Evolutionary conservation across 2,888 invertebrate species (phyloP).

Genomic region (Cotesia congregata): DNA sequence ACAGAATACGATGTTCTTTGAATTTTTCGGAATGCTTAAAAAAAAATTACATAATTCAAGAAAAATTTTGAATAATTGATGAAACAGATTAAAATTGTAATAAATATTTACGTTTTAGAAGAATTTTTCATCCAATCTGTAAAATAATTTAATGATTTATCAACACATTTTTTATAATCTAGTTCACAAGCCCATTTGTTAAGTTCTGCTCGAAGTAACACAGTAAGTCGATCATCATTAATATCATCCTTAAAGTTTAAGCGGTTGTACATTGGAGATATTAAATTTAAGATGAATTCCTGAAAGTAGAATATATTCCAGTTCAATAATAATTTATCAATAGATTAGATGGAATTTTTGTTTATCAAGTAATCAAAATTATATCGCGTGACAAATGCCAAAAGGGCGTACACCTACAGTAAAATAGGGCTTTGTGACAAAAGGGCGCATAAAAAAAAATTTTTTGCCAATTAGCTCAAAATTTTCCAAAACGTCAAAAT

Average conservation of each 20-base stretch:
- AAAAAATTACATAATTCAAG: background rate
- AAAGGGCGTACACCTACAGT: background rate
- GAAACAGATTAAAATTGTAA: too few relatives aligned
- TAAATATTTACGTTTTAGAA: conserved; percentile 40
- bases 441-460: background rate
- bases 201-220: conserved; percentile 73
- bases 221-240: conserved; percentile 72
- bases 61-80: too few relatives aligned
- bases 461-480: background rate
- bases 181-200: conserved; percentile 75
- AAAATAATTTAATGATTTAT: conserved; percentile 69
- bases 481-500: background rate
- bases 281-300: conserved; percentile 36
- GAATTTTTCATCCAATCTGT: conserved; percentile 63
- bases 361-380: too few relatives aligned
- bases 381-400: background rate
- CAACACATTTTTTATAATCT: conserved; percentile 73
- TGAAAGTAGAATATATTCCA: background rate
- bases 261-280: conserved; percentile 63
- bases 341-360: too few relatives aligned
- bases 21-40: conserved; percentile 76
- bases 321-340: background rate
- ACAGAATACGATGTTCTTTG: conserved; percentile 78
- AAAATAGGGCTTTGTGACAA: background rate
- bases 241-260: conserved; percentile 72